Evolutionary conservation across 2,113 vertebrate species (phyloP), one percentile per base, ranked within the genome.

Genomic region (Passer montanus): DNA sequence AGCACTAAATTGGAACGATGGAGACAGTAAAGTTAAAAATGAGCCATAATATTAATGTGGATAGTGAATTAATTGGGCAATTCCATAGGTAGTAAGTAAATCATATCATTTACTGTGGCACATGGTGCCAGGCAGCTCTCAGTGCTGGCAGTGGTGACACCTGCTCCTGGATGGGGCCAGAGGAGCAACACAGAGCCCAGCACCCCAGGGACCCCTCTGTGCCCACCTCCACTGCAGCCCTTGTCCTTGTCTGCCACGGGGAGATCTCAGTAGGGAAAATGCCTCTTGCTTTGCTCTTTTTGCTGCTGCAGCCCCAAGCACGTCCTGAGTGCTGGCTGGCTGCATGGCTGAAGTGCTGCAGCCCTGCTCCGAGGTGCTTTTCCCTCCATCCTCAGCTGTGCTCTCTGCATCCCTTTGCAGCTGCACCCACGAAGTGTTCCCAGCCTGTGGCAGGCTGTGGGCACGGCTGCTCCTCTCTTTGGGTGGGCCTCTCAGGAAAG

Each of bases 1-100:
- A 84, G 93, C 95, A 87, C 89, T 96, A 97, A 96, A 96, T 92
- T 89, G 95, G 94, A 96, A 96, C 28, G 73, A 94, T 92, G 94
- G 95, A 94, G 95, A 91, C 94, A 96, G 94, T 97, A 95, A 97
- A 95, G 92, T 95, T 97, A 96, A 96, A 96, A 96, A 97, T 76
- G 95, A 96, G 91, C 87, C 80, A 75, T 94, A 96, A 95, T 96
- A 96, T 95, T 96, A 96, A 96, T 94, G 96, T 67, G 90, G 96
- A 94, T 96, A 95, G 93, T 84, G 94, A 93, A 97, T 96, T 95
- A 96, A 97, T 95, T 88, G 93, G 93, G 85, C 92, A 81, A 94
- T 97, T 96, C 93, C 85, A 80, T 90, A 77, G 94, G 88, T 58
- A 94, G 96, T 95, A 52, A 88, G 94, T 97, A 96, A 95, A 96